Conservation (phyloP, 2,888 invertebrate genomes). For the Glomeris marginata region DNA sequence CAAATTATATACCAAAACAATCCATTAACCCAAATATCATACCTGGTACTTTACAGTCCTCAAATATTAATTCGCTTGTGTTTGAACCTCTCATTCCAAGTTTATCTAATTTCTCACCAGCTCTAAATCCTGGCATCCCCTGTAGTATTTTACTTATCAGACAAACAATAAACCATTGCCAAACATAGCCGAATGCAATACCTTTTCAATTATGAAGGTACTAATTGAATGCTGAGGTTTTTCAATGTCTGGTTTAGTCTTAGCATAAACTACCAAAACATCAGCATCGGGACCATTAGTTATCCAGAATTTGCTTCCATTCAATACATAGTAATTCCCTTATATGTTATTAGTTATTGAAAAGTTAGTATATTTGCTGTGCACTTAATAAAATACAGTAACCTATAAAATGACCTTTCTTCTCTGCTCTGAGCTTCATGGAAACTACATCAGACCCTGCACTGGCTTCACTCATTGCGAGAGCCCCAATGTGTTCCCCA, state of each 20-base stretch:
- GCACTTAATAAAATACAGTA: constrained; percentile 22
- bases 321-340: constrained; percentile 70
- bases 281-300: constrained; percentile 40
- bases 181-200: constrained; percentile 15
- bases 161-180: background rate
- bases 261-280: constrained; percentile 47
- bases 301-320: constrained; percentile 41
- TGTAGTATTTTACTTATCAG: constrained; percentile 16
- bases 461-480: constrained; percentile 27
- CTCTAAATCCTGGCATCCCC: constrained; percentile 34
- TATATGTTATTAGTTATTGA: constrained; percentile 8
- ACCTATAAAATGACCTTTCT: constrained; percentile 33
- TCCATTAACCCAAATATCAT: no score
- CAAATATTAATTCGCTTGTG: constrained; percentile 37
- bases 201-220: constrained; percentile 37
- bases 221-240: constrained; percentile 83
- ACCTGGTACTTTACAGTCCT: constrained; percentile 37
- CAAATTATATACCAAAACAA: no score
- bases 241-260: constrained; percentile 47
- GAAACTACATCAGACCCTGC: constrained; percentile 40
- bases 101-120: constrained; percentile 35
- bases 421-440: constrained; percentile 35
- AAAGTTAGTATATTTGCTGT: no score
- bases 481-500: constrained; percentile 35
- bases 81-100: constrained; percentile 40